These are phyloP conservation scores for Ametastegia equiseti DNA, from an alignment of 2,888 invertebrate species.

Conservation along the genomic window DNA sequence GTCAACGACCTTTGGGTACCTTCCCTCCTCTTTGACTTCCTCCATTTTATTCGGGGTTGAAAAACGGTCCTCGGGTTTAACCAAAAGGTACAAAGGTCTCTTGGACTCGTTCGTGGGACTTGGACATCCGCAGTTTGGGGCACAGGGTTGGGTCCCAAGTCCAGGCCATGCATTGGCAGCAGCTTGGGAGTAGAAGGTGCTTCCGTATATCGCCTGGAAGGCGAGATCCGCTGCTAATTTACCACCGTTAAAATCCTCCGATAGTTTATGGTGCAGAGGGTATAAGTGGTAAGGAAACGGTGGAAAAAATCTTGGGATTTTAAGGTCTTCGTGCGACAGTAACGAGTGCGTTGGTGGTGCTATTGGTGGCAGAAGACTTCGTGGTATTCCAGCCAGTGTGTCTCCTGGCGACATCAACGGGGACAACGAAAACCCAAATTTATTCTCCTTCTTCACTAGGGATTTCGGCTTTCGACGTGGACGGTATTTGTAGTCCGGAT, in stretches of 20 bases:
- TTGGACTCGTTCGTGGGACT: slow-evolving; percentile 64
- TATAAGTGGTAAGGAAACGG: slow-evolving; percentile 85
- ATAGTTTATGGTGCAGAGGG: slow-evolving; percentile 79
- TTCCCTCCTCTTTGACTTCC: slow-evolving; percentile 55
- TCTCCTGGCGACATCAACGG: slow-evolving; percentile 79
- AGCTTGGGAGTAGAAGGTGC: slow-evolving; percentile 78
- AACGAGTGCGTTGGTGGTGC: slow-evolving; percentile 78
- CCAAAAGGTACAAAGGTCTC: slow-evolving; percentile 63
- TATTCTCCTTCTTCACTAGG: slow-evolving; percentile 88
- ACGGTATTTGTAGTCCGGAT: slow-evolving; percentile 94
- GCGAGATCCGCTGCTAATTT: slow-evolving; percentile 83
- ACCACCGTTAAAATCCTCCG: slow-evolving; percentile 77
- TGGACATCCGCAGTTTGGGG: slow-evolving; percentile 71
- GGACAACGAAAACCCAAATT: slow-evolving; percentile 84
- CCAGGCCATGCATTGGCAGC: slow-evolving; percentile 69
- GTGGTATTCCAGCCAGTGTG: slow-evolving; percentile 67
- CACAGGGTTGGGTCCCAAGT: slow-evolving; percentile 60
- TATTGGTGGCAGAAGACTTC: slow-evolving; percentile 72
- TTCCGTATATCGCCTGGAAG: slow-evolving; percentile 80
- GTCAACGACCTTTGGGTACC: slow-evolving; percentile 54
- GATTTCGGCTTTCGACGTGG: slow-evolving; percentile 93
- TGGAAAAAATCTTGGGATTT: slow-evolving; percentile 84
- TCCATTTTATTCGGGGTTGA: slow-evolving; percentile 29
- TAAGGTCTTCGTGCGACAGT: slow-evolving; percentile 79
- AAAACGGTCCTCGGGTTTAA: slow-evolving; percentile 65